Conservation (phyloP, 2,888 invertebrate species). For the Nemoura dubitans region DNA sequence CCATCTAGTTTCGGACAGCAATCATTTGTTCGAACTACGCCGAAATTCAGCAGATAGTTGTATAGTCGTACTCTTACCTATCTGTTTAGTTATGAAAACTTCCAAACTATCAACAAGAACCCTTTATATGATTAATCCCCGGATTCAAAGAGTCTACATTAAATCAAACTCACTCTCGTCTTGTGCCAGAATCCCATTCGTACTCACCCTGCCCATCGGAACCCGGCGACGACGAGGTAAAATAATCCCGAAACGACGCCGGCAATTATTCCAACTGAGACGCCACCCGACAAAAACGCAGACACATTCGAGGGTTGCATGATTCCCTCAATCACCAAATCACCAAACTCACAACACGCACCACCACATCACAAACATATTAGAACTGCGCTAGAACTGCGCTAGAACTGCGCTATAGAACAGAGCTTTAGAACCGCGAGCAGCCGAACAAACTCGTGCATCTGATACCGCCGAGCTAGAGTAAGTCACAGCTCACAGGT, state of each 20-base stretch:
- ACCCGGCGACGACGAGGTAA: slow-evolving; percentile 68
- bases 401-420: not conserved
- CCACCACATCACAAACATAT: slow-evolving; percentile 20
- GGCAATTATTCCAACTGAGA: slow-evolving; percentile 72
- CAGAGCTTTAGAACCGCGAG: not conserved
- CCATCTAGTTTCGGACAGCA: too few species aligned
- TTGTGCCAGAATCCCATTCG: not conserved
- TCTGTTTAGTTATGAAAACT: not conserved
- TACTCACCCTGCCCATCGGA: slow-evolving; percentile 67
- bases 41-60: too few species aligned
- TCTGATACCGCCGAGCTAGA: not conserved
- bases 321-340: not conserved
- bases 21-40: too few species aligned
- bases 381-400: not conserved
- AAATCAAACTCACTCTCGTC: too few species aligned
- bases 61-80: too few species aligned
- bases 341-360: too few species aligned
- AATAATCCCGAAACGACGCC: slow-evolving; percentile 75
- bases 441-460: not conserved
- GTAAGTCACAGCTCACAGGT: not conserved
- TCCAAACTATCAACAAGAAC: not conserved
- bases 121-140: not conserved
- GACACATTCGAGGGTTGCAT: slow-evolving; percentile 43
- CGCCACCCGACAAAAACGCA: slow-evolving; percentile 57
- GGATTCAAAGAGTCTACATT: not conserved